phyloP scores from a whole-genome alignment of 1,140 invertebrate species.

The Acromyrmex heyeri region DNA sequence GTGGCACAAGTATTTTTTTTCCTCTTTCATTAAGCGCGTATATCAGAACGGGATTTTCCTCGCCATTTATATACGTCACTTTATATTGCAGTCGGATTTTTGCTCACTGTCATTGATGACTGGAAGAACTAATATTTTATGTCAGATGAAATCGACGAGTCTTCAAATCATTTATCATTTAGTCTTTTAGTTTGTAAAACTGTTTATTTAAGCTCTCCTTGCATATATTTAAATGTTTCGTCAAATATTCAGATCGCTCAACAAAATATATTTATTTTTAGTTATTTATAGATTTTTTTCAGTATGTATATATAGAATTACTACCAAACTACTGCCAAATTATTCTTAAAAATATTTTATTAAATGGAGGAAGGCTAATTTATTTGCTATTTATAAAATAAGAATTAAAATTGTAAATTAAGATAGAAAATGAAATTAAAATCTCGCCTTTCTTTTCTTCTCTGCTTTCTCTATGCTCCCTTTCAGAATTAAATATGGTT shows the following conservation, averaged over 20 bases:
- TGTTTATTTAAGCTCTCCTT: neutral
- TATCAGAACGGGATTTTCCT: neutral
- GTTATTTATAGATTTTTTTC: too few relatives aligned
- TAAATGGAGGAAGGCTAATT: too few relatives aligned
- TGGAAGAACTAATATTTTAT: constrained; percentile 91
- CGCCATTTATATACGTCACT: constrained; percentile 43
- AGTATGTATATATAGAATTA: too few relatives aligned
- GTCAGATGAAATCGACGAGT: constrained; percentile 90
- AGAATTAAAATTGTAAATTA: neutral
- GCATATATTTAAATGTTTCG: neutral
- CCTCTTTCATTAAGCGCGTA: constrained; percentile 28
- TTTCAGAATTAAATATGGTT: constrained; percentile 23
- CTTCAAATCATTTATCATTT: constrained; percentile 87
- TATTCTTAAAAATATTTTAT: too few relatives aligned
- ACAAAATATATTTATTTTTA: too few relatives aligned
- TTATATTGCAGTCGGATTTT: constrained; percentile 89
- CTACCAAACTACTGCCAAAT: too few relatives aligned
- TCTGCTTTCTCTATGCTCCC: neutral
- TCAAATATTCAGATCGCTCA: neutral
- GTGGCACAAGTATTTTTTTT: constrained; percentile 37
- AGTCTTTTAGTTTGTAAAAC: neutral
- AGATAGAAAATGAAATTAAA: neutral
- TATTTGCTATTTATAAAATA: too few relatives aligned
- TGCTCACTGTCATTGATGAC: constrained; percentile 89
- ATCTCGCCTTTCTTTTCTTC: neutral